A percentile compares a stretch with the other conserved stretches of the same genome.
Evolutionary conservation across 1,140 invertebrate genomes (phyloP).

Genomic region (Penaeus japonicus): DNA sequence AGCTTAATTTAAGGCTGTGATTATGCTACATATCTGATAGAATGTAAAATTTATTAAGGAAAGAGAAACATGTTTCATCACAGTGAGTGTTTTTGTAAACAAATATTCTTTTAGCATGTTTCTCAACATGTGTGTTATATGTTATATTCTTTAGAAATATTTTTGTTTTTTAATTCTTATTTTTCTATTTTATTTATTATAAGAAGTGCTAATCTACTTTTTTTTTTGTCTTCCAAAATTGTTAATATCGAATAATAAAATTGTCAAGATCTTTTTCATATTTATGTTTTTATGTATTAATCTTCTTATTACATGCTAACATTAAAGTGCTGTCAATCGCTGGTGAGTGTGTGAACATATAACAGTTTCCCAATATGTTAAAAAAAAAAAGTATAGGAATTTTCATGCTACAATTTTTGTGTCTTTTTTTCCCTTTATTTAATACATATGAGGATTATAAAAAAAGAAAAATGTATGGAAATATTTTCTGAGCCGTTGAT

Average conservation of each 20-base stretch:
- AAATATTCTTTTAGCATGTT: no score
- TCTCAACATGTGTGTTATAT: no score
- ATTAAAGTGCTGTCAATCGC: slow-evolving; percentile 52
- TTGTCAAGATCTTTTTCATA: no score
- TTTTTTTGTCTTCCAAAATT: background rate
- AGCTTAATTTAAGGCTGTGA: no score
- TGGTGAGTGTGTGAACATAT: slow-evolving; percentile 34
- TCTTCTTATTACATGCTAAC: slow-evolving; percentile 39
- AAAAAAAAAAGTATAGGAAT: background rate
- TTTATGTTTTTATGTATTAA: background rate
- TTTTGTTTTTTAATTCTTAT: background rate
- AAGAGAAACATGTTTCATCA: no score
- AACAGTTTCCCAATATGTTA: no score
- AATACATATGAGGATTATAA: background rate
- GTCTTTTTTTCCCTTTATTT: background rate
- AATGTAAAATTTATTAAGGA: no score
- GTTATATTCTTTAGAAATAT: no score
- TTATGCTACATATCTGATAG: no score
- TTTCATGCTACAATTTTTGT: background rate
- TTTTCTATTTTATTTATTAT: background rate
- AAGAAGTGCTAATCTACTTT: no score
- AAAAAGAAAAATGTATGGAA: background rate
- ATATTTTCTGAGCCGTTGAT: background rate
- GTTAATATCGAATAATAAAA: background rate
- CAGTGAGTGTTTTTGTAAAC: no score